phyloP scores from a whole-genome alignment of 1,140 invertebrate species.

The Helicorthomorpha holstii region DNA sequence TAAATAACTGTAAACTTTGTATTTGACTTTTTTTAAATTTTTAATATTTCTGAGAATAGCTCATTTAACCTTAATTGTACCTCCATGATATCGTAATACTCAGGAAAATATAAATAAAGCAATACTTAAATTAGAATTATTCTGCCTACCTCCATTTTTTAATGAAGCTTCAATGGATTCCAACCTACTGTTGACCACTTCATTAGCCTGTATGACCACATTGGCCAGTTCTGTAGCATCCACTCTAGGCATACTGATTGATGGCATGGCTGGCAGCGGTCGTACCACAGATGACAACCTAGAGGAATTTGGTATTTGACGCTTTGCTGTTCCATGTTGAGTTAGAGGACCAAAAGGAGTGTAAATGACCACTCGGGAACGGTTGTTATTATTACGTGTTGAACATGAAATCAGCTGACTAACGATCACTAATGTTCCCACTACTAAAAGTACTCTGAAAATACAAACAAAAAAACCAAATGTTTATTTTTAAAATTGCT shows the following conservation, averaged over 20 bases:
- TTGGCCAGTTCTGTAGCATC: neutral
- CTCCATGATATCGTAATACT: neutral
- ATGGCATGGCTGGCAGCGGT: neutral
- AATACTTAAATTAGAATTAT: neutral
- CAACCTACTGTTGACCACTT: neutral
- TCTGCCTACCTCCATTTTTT: neutral
- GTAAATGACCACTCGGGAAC: no score
- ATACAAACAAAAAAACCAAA: no score
- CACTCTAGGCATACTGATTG: neutral
- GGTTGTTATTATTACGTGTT: no score
- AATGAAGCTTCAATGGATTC: neutral
- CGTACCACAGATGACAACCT: neutral
- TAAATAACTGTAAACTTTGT: neutral
- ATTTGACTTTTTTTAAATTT: neutral
- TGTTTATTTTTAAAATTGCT: no score
- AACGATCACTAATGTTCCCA: no score
- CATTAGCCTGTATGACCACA: neutral
- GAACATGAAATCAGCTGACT: no score
- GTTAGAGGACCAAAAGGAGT: no score
- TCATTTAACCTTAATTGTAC: neutral
- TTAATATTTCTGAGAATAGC: neutral
- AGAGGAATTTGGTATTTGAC: neutral
- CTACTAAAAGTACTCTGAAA: no score
- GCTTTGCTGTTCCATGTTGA: neutral
- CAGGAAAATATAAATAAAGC: neutral